Evolutionary conservation across 2,797 vertebrate genomes (phyloP), one percentile per base, ranked within the genome.

Genomic region (Enteromius radiatus): DNA sequence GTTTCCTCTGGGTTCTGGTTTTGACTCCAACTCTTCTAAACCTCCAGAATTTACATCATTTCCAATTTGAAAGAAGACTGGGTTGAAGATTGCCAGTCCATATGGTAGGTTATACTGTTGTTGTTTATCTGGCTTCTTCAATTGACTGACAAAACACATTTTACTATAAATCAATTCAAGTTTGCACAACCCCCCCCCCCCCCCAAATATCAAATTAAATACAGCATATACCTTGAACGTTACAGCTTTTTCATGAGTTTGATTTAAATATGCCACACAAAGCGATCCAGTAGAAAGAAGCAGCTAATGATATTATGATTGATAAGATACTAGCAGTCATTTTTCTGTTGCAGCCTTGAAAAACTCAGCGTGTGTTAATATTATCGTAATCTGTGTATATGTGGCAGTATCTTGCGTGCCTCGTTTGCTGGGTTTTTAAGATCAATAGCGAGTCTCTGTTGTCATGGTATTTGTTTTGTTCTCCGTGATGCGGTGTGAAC

Each of bases 391-490:
- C 28, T 26, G 8, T 31, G 33, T 47, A 15, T 8, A 65, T 65
- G 61, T 82, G 45, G 23, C 23, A 43, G 33, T 61, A 54, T 59
- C 31, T 78, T 49, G 41, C 65, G 45, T 54, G 33, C 15, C 70
- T 52, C 43, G 21, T 81, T 75, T 82, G 56, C 67, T 82, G 64
- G 47, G 28, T 63, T 45, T 45, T 84, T 21, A 45, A 33, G 70
- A 82, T 67, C 61, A 54, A 64, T 54, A 70, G 41, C 5, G 3
- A 54, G 70, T 74, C 38, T 64, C 75, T 38, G 26, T 63, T 41
- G 80, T 59, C 76, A 49, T 56, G 47, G 63, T 82, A 49, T 67
- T 76, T 79, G 49, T 69, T 76, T 68, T 76, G 36, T 28, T 56
- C 47, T 67, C 36, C 23, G 47, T 82, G 71, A 76, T 82, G 71